Percentiles rank a stretch among this genome's conserved stretches.
These are phyloP conservation scores for Melanchra persicariae DNA, from an alignment of 2,888 invertebrate species.

Conservation along the genomic window DNA sequence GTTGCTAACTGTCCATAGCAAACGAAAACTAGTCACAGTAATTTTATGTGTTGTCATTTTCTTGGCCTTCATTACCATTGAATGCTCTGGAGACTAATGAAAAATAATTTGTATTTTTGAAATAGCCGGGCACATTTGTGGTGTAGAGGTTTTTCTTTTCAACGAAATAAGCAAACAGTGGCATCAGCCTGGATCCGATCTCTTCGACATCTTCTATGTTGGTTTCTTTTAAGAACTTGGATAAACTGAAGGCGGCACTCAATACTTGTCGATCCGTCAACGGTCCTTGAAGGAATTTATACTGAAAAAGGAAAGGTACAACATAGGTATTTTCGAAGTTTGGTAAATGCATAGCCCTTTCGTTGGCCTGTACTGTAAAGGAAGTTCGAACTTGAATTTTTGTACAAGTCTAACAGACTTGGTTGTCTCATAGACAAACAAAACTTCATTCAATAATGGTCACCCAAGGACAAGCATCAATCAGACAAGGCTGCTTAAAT, in stretches of 20 bases:
- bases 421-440: neutral
- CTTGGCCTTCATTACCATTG: constrained; percentile 12
- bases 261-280: constrained; percentile 75
- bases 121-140: constrained; percentile 68
- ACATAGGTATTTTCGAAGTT: neutral
- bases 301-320: constrained; percentile 75
- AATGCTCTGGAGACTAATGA: constrained; percentile 66
- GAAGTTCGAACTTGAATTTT: neutral
- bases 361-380: neutral
- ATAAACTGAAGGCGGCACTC: constrained; percentile 72
- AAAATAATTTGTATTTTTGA: constrained; percentile 69
- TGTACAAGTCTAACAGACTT: neutral
- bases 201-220: constrained; percentile 73
- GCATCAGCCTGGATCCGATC: constrained; percentile 72
- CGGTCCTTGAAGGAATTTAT: constrained; percentile 80
- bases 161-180: constrained; percentile 79
- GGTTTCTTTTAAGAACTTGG: constrained; percentile 69
- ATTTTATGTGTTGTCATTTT: constrained; percentile 25
- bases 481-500: neutral
- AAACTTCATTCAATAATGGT: neutral
- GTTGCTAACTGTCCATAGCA: constrained; percentile 2
- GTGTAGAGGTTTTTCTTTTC: constrained; percentile 74
- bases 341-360: neutral
- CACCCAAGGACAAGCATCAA: neutral
- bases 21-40: neutral